Percentiles rank a stretch among this genome's conserved stretches.
phyloP scores from a whole-genome alignment of 2,797 vertebrate species.

The Miopithecus talapoin region DNA sequence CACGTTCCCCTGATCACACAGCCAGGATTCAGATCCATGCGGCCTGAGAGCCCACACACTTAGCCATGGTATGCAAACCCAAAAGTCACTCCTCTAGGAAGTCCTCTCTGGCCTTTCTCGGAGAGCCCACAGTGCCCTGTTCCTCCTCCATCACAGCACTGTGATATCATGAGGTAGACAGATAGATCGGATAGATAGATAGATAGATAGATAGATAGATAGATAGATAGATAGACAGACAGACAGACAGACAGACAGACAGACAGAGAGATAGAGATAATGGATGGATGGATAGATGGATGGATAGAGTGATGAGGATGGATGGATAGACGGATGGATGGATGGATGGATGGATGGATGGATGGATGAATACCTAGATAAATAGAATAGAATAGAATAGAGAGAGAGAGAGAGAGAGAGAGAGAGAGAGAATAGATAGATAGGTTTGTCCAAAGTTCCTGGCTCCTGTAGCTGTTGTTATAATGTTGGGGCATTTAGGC shows the following conservation, averaged over 20 bases:
- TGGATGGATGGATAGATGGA: too few species aligned
- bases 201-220: background rate
- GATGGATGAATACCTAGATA: background rate
- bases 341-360: background rate
- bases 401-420: background rate
- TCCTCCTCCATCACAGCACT: background rate
- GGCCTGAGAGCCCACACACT: background rate
- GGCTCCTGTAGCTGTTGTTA: background rate
- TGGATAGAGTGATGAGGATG: too few species aligned
- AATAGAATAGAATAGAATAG: background rate
- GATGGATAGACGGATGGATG: fast-evolving
- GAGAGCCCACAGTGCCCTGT: too few species aligned
- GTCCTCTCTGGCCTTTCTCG: background rate
- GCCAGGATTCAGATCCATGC: background rate
- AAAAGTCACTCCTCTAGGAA: background rate
- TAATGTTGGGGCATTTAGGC: background rate
- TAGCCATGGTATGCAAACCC: background rate
- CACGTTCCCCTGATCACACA: background rate
- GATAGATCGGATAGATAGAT: background rate
- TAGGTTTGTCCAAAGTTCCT: background rate
- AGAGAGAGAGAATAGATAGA: background rate
- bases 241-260: background rate
- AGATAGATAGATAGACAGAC: background rate
- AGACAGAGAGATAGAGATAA: background rate
- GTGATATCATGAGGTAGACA: background rate